Evolutionary conservation across 1,140 invertebrate genomes (phyloP), one percentile per base, ranked within the genome.

Genomic region (Drosophila tropicalis): DNA sequence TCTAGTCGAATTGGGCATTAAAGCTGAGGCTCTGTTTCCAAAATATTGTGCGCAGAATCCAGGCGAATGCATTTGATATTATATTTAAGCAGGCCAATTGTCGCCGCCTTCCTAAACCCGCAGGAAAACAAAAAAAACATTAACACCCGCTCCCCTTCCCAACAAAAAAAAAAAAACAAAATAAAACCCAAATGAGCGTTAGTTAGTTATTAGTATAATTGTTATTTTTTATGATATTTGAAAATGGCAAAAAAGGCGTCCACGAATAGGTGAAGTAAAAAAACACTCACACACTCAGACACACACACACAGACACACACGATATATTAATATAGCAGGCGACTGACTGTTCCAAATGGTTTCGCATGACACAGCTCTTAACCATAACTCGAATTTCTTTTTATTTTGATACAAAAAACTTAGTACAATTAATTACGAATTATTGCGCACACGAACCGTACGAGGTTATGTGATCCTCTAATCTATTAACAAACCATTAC

Each of bases 21-120:
- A 93, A 57, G 94, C 94, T 0, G 95, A 96, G 80, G 94, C 95
- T 1, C 93, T 96, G 83, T 95, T 95, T 93, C 95, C 95, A 1
- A 93, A 94, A 68, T 95, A 95, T 94, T 96, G 95, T 87, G 93
- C 93, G 54, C 94, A 96, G 82, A 96, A 96, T 91, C 94, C 90
- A 41, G 91, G 91, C 60, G 91, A 92, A 82, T 92, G 91, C 76
- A 90, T 92, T 87, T 92, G 91, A 92, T 91, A 90, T 79, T 89
- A 83, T 70, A 64, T 87, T 67, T 91, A 91, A 91, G 75, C 56
- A 63, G 63, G 61, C 36, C n/a, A 39, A 51, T 29, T 34, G 39
- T 5, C 51, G 39, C 5, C 51, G 19, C 51, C 51, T 22, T 47
- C 32, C 51, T 39, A 39, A 29, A 19, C 36, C 58, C 62, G 15